These are phyloP conservation scores for Mohoua ochrocephala DNA, from an alignment of 2,113 vertebrate species.

Conservation along the genomic window DNA sequence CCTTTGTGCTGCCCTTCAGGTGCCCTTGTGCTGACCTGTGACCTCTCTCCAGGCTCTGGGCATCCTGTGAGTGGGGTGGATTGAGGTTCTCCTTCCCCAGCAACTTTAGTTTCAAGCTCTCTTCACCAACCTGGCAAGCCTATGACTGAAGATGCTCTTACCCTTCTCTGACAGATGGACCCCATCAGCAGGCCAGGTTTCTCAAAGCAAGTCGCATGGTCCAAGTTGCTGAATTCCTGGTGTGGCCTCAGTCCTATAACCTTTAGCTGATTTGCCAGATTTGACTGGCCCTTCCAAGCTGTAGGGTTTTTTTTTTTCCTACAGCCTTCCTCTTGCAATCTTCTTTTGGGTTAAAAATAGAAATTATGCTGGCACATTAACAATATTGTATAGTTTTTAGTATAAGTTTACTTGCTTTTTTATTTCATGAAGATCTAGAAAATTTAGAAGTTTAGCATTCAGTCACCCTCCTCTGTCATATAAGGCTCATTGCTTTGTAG, in stretches of 20 bases:
- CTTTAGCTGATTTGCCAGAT: background rate
- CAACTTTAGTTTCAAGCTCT: background rate
- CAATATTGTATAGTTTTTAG: background rate
- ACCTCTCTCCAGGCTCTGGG: background rate
- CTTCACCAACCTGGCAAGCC: background rate
- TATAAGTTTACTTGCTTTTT: background rate
- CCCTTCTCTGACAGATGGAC: background rate
- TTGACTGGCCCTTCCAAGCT: background rate
- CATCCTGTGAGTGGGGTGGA: background rate
- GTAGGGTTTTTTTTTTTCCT: background rate
- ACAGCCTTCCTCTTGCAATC: background rate
- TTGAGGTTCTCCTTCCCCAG: background rate
- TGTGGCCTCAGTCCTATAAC: background rate
- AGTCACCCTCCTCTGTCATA: background rate
- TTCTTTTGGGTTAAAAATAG: background rate
- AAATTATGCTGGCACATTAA: background rate
- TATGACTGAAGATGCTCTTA: background rate
- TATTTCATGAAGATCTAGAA: background rate
- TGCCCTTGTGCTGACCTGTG: background rate
- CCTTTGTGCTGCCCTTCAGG: background rate
- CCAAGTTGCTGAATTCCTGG: background rate
- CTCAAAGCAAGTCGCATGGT: accelerated
- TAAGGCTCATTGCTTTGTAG: background rate
- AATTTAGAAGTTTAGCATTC: background rate
- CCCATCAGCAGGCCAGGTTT: background rate